A percentile compares a stretch with the other conserved stretches of the same genome.
Conservation (phyloP, 1,140 invertebrate genomes). For the Calycopis cecrops region DNA sequence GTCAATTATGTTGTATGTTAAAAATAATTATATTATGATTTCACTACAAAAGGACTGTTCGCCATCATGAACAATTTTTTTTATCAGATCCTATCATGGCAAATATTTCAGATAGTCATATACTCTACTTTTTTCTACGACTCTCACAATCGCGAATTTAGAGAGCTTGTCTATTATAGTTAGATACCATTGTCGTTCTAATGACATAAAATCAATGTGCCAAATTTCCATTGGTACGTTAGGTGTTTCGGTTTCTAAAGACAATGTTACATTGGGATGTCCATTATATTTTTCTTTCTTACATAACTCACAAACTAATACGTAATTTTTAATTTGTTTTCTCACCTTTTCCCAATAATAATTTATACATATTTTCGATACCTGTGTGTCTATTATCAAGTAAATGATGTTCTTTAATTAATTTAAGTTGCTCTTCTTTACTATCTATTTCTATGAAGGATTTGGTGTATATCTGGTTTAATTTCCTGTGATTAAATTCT, state of each 20-base stretch:
- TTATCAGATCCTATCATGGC: constrained; percentile 17
- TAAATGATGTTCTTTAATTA: constrained; percentile 4
- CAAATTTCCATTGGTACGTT: no score
- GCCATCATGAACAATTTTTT: no score
- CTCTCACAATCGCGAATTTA: constrained; percentile 11
- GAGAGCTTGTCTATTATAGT: constrained; percentile 14
- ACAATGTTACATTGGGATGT: no score
- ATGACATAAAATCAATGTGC: constrained; percentile 12
- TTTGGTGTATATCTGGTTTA: no score
- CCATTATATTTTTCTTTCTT: no score
- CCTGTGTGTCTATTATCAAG: constrained; percentile 1
- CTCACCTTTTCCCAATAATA: constrained; percentile 2
- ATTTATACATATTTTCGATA: constrained; percentile 1
- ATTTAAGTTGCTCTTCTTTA: no score
- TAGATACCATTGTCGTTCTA: constrained; percentile 12
- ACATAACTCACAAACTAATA: neutral
- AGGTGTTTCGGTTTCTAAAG: no score
- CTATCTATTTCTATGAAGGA: no score
- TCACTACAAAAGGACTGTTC: no score
- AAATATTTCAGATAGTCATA: constrained; percentile 16
- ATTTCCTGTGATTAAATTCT: no score
- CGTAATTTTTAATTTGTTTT: neutral
- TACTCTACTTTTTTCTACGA: constrained; percentile 13
- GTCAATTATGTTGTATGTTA: constrained; percentile 19
- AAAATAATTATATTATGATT: constrained; percentile 21